Percentiles rank a stretch among this genome's conserved stretches.
phyloP scores from a whole-genome alignment of 1,140 invertebrate species.

The Octopus bimaculoides region DNA sequence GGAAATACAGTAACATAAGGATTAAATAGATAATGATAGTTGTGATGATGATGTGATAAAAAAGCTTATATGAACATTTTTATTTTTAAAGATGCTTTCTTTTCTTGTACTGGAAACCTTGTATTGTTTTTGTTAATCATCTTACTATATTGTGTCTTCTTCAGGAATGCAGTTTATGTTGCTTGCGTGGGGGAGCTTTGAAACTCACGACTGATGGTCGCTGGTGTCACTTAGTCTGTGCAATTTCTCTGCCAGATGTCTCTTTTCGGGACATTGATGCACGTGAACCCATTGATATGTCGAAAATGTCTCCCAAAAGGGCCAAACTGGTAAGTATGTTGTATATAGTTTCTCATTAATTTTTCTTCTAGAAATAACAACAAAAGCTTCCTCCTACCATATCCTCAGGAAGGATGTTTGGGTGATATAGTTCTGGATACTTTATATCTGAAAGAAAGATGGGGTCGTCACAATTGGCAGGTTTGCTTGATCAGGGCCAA shows the following conservation, averaged over 20 bases:
- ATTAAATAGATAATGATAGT: too few species aligned
- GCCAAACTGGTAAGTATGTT: constrained; percentile 49
- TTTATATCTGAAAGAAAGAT: too few species aligned
- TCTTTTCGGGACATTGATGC: constrained; percentile 91
- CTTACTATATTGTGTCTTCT: constrained; percentile 20
- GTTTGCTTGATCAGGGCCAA: too few species aligned
- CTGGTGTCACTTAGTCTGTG: constrained; percentile 98
- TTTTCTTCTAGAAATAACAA: too few species aligned
- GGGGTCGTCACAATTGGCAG: too few species aligned
- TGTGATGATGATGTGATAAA: too few species aligned
- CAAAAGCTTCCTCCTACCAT: too few species aligned
- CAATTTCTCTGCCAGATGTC: constrained; percentile 94
- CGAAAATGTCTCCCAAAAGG: constrained; percentile 42
- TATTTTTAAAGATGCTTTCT: neutral
- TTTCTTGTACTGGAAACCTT: neutral
- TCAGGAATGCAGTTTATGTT: constrained; percentile 61
- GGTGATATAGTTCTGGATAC: too few species aligned
- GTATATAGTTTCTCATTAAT: too few species aligned
- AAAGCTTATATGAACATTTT: too few species aligned
- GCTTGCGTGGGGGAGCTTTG: constrained; percentile 65
- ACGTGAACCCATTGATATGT: constrained; percentile 82
- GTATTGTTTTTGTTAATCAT: neutral
- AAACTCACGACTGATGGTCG: constrained; percentile 66
- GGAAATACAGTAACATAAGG: too few species aligned
- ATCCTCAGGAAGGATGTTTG: too few species aligned